These are phyloP conservation scores for Enteromius unitaeniatus DNA, from an alignment of 2,797 vertebrate species.

Conservation along the genomic window DNA sequence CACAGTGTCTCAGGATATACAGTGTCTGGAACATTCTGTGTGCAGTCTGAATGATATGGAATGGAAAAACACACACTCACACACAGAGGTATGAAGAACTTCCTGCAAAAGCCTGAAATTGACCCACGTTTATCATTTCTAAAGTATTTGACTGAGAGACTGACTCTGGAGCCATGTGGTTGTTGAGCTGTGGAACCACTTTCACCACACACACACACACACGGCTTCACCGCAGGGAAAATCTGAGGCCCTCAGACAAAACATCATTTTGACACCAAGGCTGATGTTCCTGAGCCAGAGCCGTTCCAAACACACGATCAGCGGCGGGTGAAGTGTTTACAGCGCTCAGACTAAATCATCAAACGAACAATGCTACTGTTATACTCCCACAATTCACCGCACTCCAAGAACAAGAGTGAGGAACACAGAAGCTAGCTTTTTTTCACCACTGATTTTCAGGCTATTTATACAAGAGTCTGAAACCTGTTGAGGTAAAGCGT, in stretches of 20 bases:
- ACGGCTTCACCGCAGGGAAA: slow-evolving; percentile 35
- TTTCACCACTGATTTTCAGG: neutral
- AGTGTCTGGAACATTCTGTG: slow-evolving; percentile 14
- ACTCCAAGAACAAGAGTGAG: neutral
- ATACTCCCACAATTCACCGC: slow-evolving; percentile 25
- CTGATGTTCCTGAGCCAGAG: slow-evolving; percentile 33
- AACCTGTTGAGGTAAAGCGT: slow-evolving; percentile 3
- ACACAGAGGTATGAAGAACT: slow-evolving; percentile 32
- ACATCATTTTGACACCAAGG: slow-evolving; percentile 37
- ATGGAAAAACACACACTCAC: slow-evolving; percentile 17
- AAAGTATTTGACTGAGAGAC: slow-evolving; percentile 46
- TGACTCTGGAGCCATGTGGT: slow-evolving; percentile 48
- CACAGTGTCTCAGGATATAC: neutral
- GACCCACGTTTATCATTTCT: slow-evolving; percentile 52
- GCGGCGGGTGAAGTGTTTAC: slow-evolving; percentile 28
- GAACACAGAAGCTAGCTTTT: neutral
- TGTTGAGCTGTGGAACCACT: slow-evolving; percentile 47
- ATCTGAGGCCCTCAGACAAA: slow-evolving; percentile 47
- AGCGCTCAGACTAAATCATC: slow-evolving; percentile 39
- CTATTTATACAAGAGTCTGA: neutral
- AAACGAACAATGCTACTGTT: slow-evolving; percentile 33
- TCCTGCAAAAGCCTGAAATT: slow-evolving; percentile 38
- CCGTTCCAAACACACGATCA: slow-evolving; percentile 39
- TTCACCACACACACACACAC: slow-evolving; percentile 37
- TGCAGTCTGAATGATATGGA: slow-evolving; percentile 5